Evolutionary conservation across 1,140 invertebrate genomes (phyloP), one percentile per base, ranked within the genome.

Genomic region (Telenomus remus): DNA sequence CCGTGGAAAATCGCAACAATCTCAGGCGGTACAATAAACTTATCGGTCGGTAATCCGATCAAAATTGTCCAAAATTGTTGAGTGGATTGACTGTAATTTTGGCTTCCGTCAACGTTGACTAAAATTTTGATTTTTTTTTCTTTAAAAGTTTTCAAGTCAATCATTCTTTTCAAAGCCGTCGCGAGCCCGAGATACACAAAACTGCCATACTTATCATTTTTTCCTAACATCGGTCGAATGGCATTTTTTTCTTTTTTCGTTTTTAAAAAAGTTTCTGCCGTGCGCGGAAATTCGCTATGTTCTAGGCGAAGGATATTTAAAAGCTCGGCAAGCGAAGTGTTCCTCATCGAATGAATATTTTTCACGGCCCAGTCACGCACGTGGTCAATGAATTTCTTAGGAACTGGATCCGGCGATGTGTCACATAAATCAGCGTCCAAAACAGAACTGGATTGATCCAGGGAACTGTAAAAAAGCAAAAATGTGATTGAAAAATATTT

Each of bases 151-250:
- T 61, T 16, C 4, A 55, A 35, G 50, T 59, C 37, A 27, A 79
- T 69, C 50, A 63, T 61, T 44, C 53, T 39, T 42, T 57, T 8
- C 8, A 77, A 13, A 14, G 35, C 44, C 12, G 66, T 47, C 12
- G 66, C 14, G 49, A 77, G 49, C 8, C 69, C 74, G 43, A 75
- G 50, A 57, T 77, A 79, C 50, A 69, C 57, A 50, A 61, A 79
- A 19, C 16, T 35, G 4, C 71, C 56, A 43, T 16, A 61, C 11
- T 7, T 15, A 51, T 15, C 48, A 44, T 61, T 43, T 6, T 15
- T 37, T 10, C 48, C 59, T 61, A 51, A 42, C 59, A 61, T 61
- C 1, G 48, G 35, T 51, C n/a, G 13, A 1, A 43, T 37, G 14
- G 6, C 7, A 44, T 51, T 43, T 61, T 51, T 43, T 14, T n/a